Conservation (phyloP, 2,113 vertebrate genomes). For the Sigmodon hispidus region DNA sequence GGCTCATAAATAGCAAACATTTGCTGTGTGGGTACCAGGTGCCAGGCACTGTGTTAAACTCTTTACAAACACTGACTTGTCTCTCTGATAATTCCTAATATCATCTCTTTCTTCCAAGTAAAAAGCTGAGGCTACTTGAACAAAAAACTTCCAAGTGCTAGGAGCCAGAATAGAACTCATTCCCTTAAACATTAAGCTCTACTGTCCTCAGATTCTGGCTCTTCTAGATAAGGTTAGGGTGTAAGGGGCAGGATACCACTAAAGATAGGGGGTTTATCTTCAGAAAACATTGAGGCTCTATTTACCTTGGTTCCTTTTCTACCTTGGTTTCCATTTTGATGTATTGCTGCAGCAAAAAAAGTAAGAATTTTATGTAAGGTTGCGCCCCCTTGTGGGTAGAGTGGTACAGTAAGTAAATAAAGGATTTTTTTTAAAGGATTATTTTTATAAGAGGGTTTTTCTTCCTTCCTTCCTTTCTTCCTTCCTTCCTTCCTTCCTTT, state of each 20-base stretch:
- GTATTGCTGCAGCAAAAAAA: conserved; percentile 39
- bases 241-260: not conserved
- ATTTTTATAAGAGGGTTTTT: too few species aligned
- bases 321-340: conserved; percentile 45
- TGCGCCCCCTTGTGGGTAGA: conserved; percentile 64
- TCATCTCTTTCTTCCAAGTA: not conserved
- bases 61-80: conserved; percentile 47
- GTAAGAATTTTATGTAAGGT: conserved; percentile 29
- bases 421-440: not conserved
- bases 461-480: not conserved
- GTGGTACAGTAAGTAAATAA: conserved; percentile 38
- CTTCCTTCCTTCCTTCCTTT: not conserved
- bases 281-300: conserved; percentile 38
- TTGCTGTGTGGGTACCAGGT: conserved; percentile 24
- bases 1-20: conserved; percentile 26
- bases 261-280: conserved; percentile 5
- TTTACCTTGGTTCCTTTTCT: conserved; percentile 16
- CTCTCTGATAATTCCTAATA: conserved; percentile 3
- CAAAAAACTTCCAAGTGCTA: not conserved
- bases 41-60: conserved; percentile 29
- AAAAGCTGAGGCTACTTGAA: not conserved
- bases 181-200: conserved; percentile 8
- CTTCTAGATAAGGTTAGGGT: not conserved
- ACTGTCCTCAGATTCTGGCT: not conserved
- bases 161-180: not conserved